Evolutionary conservation across 2,888 invertebrate species (phyloP), one percentile per base, ranked within the genome.

Genomic region (Clivina fossor): DNA sequence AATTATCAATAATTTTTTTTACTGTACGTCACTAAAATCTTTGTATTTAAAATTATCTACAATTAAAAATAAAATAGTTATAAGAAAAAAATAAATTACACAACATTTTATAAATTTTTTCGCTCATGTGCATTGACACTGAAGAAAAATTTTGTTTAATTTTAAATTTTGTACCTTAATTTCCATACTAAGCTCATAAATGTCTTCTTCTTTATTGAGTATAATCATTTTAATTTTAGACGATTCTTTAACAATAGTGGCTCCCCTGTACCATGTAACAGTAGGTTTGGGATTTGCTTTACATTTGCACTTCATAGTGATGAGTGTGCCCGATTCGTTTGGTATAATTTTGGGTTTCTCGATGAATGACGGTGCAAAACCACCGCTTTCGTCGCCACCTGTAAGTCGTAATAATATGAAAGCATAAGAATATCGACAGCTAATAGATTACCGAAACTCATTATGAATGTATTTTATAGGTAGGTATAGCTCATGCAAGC

Each of bases 311-410:
- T 94, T 92, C 92, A 98, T 94, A 60, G 93, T 90, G 68, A 98
- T 95, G 68, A 96, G 84, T 65, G 96, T 95, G 67, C 96, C 97
- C 71, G 89, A 92, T 75, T 94, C 94, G 78, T 96, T 95, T 72
- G 98, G 98, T 80, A 97, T 94, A 77, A 99, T 99, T 77, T 92
- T 88, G 62, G 99, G 99, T 81, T 98, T 98, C 79, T 96, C 96
- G 71, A 95, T 86, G 78, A 99, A 98, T 59, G 94, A 92, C 63
- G 98, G 98, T 66, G 95, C 92, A 78, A 91, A 92, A 72, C 93
- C 94, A 71, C 87, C 88, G 66, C 89, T 90, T 76, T 90, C 90
- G 77, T 90, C 91, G 74, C 91, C 89, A 84, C 91, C 92, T 93
- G 80, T 71, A 77, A 74, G 69, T 46, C 61, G 66, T 62, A 63